Evolutionary conservation across 2,888 invertebrate species (phyloP), one percentile per base, ranked within the genome.

Genomic region (Synanthedon formicaeformis): DNA sequence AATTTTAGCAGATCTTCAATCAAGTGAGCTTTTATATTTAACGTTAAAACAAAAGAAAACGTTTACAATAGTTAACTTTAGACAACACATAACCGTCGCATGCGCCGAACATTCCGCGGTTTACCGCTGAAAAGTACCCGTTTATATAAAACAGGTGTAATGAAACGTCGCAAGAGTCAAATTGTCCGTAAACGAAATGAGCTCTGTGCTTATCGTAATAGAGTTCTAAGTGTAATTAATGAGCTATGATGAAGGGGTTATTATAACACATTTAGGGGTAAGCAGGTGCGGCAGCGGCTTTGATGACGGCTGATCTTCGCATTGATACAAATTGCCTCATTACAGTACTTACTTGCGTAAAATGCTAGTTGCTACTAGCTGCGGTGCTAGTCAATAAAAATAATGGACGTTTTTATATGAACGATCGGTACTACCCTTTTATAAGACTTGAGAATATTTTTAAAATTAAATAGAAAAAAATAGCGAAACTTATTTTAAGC

Each of bases 291-390:
- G 77, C 79, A 78, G 79, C 61, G 55, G 66, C 81, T 82, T 63
- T 68, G 73, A 75, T 69, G 72, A 66, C 65, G 65, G 62, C 63
- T 69, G 75, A 78, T 79, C 74, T 68, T 69, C 66, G 69, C 76
- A 76, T 74, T 77, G 78, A 75, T 77, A 80, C 77, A 80, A 80
- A 81, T 78, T 77, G 72, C 70, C 73, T 81, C 73, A 73, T 79
- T 81, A 75, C 48, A 13, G 45, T n/a, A 34, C 34, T 34, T 34
- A 34, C 34, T 34, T 34, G 34, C 34, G 34, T 34, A 34, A 34
- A 34, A 34, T 34, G 34, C 34, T 45, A 45, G 12, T 45, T 45
- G 45, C 45, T 13, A 45, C 13, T 45, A 45, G 45, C 14, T 45
- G 13, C 11, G 14, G 45, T 45, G 5, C 12, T 45, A 45, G 45